phyloP scores from a whole-genome alignment of 2,888 invertebrate genomes.

The Eupithecia tripunctaria region DNA sequence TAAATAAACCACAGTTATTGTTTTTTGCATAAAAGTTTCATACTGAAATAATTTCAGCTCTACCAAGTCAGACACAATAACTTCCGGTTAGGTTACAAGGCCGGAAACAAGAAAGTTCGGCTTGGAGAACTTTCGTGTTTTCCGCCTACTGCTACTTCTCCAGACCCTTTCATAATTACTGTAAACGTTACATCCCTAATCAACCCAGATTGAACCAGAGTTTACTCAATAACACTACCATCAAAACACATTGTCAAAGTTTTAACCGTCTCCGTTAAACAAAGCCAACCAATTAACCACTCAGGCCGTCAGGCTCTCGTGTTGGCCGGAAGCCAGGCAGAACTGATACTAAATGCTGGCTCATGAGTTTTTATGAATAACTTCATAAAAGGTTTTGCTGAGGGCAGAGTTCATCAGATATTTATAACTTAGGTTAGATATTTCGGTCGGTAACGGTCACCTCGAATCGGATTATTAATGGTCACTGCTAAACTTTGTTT shows the following conservation, averaged over 20 bases:
- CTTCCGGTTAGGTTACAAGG: no score
- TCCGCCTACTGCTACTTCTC: no score
- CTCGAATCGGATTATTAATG: not conserved
- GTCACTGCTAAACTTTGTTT: no score
- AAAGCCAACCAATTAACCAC: conserved; percentile 42
- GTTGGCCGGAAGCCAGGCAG: conserved; percentile 37
- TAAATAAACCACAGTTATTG: not conserved
- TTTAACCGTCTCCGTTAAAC: conserved; percentile 25
- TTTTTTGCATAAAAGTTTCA: not conserved
- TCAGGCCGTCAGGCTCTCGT: conserved; percentile 25
- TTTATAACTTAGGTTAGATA: not conserved
- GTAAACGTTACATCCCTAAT: not conserved
- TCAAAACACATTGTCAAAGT: conserved; percentile 22
- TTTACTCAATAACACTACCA: not conserved
- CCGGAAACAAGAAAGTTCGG: no score
- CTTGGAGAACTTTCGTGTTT: no score
- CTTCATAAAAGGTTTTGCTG: not conserved
- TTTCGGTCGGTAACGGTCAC: not conserved
- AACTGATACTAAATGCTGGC: conserved; percentile 28
- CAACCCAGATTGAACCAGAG: not conserved
- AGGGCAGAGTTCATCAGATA: not conserved
- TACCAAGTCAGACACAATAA: not conserved
- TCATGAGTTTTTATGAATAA: conserved; percentile 20
- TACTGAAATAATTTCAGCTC: not conserved
- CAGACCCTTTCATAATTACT: not conserved